These are phyloP conservation scores for Felis chaus DNA, from an alignment of 2,113 vertebrate species.

Conservation along the genomic window DNA sequence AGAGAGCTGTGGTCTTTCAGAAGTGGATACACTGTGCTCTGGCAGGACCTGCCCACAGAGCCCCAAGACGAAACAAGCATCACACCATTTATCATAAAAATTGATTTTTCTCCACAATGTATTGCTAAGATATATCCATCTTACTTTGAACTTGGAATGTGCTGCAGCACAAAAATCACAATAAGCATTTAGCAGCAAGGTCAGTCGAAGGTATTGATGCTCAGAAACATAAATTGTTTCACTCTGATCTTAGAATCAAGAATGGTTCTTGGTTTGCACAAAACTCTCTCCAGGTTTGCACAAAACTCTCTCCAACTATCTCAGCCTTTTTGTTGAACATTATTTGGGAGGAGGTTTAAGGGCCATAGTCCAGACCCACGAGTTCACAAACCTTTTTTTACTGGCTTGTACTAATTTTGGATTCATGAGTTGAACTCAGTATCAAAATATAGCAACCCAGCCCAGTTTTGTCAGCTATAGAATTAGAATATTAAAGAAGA, in stretches of 20 bases:
- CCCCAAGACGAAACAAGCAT: not conserved
- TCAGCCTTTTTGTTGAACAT: not conserved
- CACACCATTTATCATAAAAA: conserved; percentile 16
- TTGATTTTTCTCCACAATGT: conserved; percentile 39
- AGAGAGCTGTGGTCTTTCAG: not conserved
- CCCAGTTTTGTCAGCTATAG: not conserved
- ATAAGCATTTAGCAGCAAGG: conserved; percentile 34
- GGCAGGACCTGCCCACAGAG: not conserved
- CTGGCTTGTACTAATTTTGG: not conserved
- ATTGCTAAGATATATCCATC: conserved; percentile 40
- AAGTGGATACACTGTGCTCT: not conserved
- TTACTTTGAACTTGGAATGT: conserved; percentile 61
- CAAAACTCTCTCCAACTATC: not conserved
- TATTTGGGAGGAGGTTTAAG: not conserved
- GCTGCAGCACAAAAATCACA: conserved; percentile 40
- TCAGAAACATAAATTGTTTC: conserved; percentile 45
- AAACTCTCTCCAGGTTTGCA: not conserved
- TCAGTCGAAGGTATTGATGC: not conserved
- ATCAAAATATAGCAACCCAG: conserved; percentile 21
- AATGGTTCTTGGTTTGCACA: not conserved
- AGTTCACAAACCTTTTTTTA: conserved; percentile 28
- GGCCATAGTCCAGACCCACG: not conserved
- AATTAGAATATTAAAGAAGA: not conserved
- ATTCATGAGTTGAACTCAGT: not conserved
- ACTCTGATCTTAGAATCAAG: conserved; percentile 39